A percentile compares a stretch with the other conserved stretches of the same genome.
These are phyloP conservation scores for Tetragonula carbonaria DNA, from an alignment of 2,888 invertebrate species.

Conservation along the genomic window DNA sequence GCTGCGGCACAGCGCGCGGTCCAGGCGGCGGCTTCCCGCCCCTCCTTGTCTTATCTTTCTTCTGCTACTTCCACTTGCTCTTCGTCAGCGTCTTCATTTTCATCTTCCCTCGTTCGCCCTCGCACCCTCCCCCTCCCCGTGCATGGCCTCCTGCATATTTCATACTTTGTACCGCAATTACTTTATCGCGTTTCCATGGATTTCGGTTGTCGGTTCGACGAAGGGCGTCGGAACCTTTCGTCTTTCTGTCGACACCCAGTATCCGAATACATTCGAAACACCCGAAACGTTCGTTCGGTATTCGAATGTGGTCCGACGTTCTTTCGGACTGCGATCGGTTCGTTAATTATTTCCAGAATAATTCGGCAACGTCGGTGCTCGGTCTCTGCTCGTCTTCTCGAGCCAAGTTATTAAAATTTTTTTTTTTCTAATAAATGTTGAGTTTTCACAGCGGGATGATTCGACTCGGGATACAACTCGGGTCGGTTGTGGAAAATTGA, in stretches of 20 bases:
- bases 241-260: constrained; percentile 63
- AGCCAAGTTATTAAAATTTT: too few relatives aligned
- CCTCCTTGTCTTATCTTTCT: constrained; percentile 52
- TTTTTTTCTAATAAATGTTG: too few relatives aligned
- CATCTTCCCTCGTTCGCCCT: constrained; percentile 46
- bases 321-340: constrained; percentile 30
- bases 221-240: constrained; percentile 52
- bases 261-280: constrained; percentile 62
- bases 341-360: neutral
- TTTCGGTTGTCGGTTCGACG: constrained; percentile 59
- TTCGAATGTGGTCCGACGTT: constrained; percentile 14
- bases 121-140: constrained; percentile 27
- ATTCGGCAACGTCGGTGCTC: neutral
- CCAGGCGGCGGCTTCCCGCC: constrained; percentile 8
- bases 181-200: constrained; percentile 75
- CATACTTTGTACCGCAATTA: constrained; percentile 75
- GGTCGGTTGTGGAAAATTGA: neutral
- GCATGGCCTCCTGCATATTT: constrained; percentile 75
- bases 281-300: neutral
- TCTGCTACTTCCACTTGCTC: constrained; percentile 51
- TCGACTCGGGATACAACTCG: too few relatives aligned
- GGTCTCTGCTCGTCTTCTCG: neutral
- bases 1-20: constrained; percentile 48
- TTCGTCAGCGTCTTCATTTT: constrained; percentile 59
- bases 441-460: too few relatives aligned